Evolutionary conservation across 2,888 invertebrate species (phyloP), one percentile per base, ranked within the genome.

Genomic region (Hymenopus coronatus): DNA sequence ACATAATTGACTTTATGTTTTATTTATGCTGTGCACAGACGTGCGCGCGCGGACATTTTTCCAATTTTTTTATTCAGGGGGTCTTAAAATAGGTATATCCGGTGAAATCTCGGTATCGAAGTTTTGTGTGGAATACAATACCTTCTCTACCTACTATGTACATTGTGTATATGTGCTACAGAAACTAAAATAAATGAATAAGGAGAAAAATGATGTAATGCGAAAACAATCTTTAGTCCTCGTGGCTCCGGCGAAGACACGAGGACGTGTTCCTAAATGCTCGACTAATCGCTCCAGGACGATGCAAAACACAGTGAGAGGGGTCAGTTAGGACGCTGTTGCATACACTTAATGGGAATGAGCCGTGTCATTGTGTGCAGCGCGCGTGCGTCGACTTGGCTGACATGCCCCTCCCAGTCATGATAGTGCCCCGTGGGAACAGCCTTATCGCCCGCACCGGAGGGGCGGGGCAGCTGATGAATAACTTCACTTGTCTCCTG

Each of bases 361-460:
- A 86, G 86, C 86, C 86, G 20, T 86, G 86, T 86, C 86, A 86
- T 86, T 86, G 86, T 28, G 30, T 81, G 81, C 28, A 28, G 81
- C 81, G 86, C 85, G 85, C 85, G 85, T 85, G 85, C 85, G 85
- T 27, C 40, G 25, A n/a, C 28, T 25, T 81, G 86, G 54, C 54
- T 20, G 54, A 70, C 54, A 70, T 70, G 54, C 54, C 54, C 54
- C 54, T 70, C 54, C 54, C 54, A 20, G 54, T 70, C 54, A 20
- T 70, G 54, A 70, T 70, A 70, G 54, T 70, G 54, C 54, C 54
- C 54, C 54, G 54, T 70, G 54, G 54, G 54, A 70, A 70, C 54
- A 25, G 54, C 54, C 54, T 70, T 70, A 70, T 70, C 54, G 54
- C 54, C 54, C 54, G 54, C 54, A 70, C 54, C 20, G 54, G 54